Evolutionary conservation across 2,888 invertebrate species (phyloP).

Genomic region (Cistogaster globosa): DNA sequence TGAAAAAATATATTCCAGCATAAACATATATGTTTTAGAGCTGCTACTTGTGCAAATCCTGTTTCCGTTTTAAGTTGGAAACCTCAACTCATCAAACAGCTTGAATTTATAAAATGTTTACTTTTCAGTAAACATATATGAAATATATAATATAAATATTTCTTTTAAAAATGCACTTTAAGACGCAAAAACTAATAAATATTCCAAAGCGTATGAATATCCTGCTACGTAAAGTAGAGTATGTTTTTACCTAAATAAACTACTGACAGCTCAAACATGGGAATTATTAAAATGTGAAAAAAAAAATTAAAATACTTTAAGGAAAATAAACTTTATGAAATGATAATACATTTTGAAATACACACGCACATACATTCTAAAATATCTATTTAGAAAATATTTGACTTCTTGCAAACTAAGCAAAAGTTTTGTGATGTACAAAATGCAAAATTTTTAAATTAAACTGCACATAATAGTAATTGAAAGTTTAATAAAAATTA

Average conservation of each 20-base stretch:
- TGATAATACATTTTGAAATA: slow-evolving; percentile 27
- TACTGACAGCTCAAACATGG: slow-evolving; percentile 74
- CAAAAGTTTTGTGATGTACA: not conserved
- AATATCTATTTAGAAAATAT: not conserved
- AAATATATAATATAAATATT: not conserved
- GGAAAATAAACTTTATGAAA: not conserved
- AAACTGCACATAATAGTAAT: slow-evolving; percentile 36
- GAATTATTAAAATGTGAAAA: slow-evolving; percentile 76
- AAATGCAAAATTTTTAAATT: slow-evolving; percentile 42
- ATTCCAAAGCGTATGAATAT: slow-evolving; percentile 71
- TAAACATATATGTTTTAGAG: slow-evolving; percentile 33
- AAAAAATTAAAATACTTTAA: not conserved
- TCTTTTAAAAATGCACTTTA: slow-evolving; percentile 37
- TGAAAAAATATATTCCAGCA: not conserved
- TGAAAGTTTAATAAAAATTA: slow-evolving; percentile 19
- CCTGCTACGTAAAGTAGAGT: slow-evolving; percentile 74
- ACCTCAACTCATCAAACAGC: slow-evolving; percentile 40
- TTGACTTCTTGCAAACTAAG: not conserved
- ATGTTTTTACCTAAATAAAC: slow-evolving; percentile 73
- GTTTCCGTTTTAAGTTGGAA: slow-evolving; percentile 74
- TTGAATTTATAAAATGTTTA: slow-evolving; percentile 64
- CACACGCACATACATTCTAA: not conserved
- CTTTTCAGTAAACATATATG: not conserved
- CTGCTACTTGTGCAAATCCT: slow-evolving; percentile 80
- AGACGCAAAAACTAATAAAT: not conserved